phyloP scores from a whole-genome alignment of 2,113 vertebrate species.

The Daboia siamensis region DNA sequence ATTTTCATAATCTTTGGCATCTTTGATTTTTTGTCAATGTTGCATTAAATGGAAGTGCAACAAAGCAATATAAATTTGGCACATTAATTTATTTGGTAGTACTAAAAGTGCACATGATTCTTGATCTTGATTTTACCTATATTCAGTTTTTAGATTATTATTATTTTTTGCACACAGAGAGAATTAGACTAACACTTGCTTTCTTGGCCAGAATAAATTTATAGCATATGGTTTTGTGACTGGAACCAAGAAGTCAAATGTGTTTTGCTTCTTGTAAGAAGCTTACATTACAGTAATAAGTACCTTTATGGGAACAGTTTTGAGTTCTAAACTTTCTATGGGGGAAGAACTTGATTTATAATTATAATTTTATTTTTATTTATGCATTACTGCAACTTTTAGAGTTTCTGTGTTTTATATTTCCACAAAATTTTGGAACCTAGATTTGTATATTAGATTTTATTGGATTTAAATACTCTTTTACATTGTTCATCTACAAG shows the following conservation, averaged over 20 bases:
- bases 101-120: conserved; percentile 41
- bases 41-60: conserved; percentile 50
- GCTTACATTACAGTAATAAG: conserved; percentile 66
- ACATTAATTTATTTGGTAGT: conserved; percentile 8
- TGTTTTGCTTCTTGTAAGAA: conserved; percentile 77
- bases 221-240: conserved; percentile 41
- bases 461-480: conserved; percentile 50
- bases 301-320: conserved; percentile 70
- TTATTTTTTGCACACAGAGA: conserved; percentile 41
- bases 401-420: conserved; percentile 61
- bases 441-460: conserved; percentile 58
- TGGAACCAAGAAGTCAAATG: conserved; percentile 68
- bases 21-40: conserved; percentile 43
- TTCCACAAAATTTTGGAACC: conserved; percentile 56
- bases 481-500: conserved; percentile 43
- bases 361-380: conserved; percentile 74
- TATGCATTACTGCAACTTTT: conserved; percentile 70
- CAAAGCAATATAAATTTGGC: conserved; percentile 45
- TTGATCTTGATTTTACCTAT: conserved; percentile 31
- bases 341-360: conserved; percentile 73
- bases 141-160: conserved; percentile 31
- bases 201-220: conserved; percentile 67
- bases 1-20: conserved; percentile 31
- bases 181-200: conserved; percentile 71
- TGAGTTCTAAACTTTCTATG: conserved; percentile 72